Base-by-base conservation (phyloP, 2,797 vertebrate genomes). In the Paedocypris micromegethes region DNA sequence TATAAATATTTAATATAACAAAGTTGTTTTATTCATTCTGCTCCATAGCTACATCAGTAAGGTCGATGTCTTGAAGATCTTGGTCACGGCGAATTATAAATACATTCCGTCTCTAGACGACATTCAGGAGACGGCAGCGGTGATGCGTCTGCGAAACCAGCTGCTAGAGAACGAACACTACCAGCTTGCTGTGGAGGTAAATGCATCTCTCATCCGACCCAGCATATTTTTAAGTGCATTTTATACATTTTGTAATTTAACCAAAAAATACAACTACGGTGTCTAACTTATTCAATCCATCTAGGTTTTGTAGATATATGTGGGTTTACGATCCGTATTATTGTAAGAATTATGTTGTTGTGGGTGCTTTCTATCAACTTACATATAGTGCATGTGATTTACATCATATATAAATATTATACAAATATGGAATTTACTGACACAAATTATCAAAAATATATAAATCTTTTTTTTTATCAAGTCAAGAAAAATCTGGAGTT, bases 141-240 rank as follows among this genome's bases (percentile, higher is more conserved):
- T 99, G 50, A 90, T 91, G 0, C 92, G 97, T 37, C 78, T 99
- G 64, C 89, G 96, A 55, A 98, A 99, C 85, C 92, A 86, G 80
- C 93, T 99, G 66, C 81, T 99, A 73, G 95, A 98, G 84, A 88
- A 92, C 0, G 97, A 99, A 72, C 90, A 98, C 79, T 99, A 98
- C 84, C 90, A 93, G 77, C 88, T 99, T 1, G 95, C 95, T 0
- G 91, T 99, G 75, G 97, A 99, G 95, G 97, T 98, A 82, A 86
- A 52, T 41, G n/a, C 6, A 37, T 38, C 38, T 37, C 56, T 58
- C 2, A 45, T 43, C 8, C 38, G 54, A 45, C n/a, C 54, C 54
- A 64, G 8, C 5, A 55, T 38, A 7, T 2, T 2, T 53, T 45
- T 4, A 54, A n/a, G 3, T 38, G 3, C 9, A 4, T 3, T 48